Evolutionary conservation across 2,797 vertebrate species (phyloP).

Genomic region (Fistularia tabacaria): DNA sequence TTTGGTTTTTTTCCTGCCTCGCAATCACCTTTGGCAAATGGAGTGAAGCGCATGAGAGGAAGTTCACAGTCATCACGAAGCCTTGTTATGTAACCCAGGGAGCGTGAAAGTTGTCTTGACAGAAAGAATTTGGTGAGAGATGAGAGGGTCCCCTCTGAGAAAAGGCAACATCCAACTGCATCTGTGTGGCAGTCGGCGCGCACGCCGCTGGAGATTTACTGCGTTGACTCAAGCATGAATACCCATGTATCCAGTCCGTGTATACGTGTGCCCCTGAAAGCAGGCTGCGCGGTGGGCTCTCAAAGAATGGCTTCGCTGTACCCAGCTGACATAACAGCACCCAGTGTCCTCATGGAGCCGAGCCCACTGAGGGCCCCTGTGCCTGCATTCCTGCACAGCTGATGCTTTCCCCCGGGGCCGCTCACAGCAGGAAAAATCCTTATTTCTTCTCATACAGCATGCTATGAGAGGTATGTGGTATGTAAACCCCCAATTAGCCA

Average conservation of each 20-base stretch:
- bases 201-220: slow-evolving; percentile 2
- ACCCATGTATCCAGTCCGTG: slow-evolving; percentile 3
- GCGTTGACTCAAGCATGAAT: slow-evolving; percentile 20
- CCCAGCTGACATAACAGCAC: slow-evolving; percentile 67
- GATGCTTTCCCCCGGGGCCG: slow-evolving; percentile 51
- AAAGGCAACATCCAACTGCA: not conserved
- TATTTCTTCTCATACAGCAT: slow-evolving; percentile 53
- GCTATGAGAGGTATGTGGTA: slow-evolving; percentile 59
- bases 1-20: slow-evolving; percentile 20
- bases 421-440: slow-evolving; percentile 41
- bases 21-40: slow-evolving; percentile 20
- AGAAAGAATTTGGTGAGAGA: slow-evolving; percentile 7
- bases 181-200: not conserved
- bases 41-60: slow-evolving; percentile 3
- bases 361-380: slow-evolving; percentile 39
- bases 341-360: slow-evolving; percentile 52
- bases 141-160: not conserved
- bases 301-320: slow-evolving; percentile 17
- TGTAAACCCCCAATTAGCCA: slow-evolving; percentile 39
- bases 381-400: slow-evolving; percentile 64
- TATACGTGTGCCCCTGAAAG: not conserved
- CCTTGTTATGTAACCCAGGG: slow-evolving; percentile 22
- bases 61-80: slow-evolving; percentile 24
- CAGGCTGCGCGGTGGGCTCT: too few relatives aligned
- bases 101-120: slow-evolving; percentile 3